Evolutionary conservation across 2,113 vertebrate species (phyloP).

Genomic region (Xiphorhynchus elegans): DNA sequence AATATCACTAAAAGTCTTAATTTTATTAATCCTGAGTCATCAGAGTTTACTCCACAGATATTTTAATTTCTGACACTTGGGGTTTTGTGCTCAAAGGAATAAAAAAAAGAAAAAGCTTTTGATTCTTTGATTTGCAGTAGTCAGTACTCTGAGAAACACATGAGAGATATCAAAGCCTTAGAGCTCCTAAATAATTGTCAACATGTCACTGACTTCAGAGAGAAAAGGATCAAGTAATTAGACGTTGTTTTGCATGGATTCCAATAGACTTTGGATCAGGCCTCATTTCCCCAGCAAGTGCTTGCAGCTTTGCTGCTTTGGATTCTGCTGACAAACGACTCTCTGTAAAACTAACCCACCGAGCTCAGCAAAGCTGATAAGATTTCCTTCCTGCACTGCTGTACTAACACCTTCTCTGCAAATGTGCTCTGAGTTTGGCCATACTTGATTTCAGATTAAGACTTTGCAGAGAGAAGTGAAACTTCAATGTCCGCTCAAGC

Average conservation of each 20-base stretch:
- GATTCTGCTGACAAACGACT: constrained; percentile 28
- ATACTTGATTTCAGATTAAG: background rate
- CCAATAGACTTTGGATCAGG: constrained; percentile 2
- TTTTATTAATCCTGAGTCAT: background rate
- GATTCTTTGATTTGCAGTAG: constrained; percentile 23
- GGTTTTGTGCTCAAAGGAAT: background rate
- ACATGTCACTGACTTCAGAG: background rate
- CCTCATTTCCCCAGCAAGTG: background rate
- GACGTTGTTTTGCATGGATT: constrained; percentile 2
- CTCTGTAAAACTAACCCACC: background rate
- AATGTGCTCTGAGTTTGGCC: background rate
- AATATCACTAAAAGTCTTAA: background rate
- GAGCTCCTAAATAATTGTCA: constrained; percentile 18
- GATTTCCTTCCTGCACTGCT: constrained; percentile 50
- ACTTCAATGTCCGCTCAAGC: background rate
- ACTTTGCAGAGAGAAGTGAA: background rate
- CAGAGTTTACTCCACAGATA: background rate
- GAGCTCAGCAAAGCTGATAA: constrained; percentile 46
- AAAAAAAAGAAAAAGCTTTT: background rate
- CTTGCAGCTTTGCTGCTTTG: background rate
- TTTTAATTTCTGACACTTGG: background rate
- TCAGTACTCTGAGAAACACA: background rate
- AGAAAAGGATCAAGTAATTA: constrained; percentile 25
- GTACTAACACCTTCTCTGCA: background rate
- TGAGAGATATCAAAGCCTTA: background rate